These are phyloP conservation scores for Gobio gobio DNA, from an alignment of 2,113 vertebrate genomes.

Conservation along the genomic window DNA sequence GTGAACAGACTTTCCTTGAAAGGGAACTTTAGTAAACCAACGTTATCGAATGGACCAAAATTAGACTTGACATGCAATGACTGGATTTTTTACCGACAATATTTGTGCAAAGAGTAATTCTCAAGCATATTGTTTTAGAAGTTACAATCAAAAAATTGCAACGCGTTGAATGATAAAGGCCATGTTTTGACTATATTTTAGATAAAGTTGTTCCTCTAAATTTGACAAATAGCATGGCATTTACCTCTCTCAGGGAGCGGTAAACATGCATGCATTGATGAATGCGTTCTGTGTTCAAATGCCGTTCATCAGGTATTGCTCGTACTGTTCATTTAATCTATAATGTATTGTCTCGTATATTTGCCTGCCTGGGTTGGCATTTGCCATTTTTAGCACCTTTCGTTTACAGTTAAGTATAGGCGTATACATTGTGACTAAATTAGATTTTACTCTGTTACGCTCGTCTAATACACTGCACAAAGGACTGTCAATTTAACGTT, in stretches of 20 bases:
- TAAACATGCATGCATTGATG: constrained; percentile 43
- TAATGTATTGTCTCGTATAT: not conserved
- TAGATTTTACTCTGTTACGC: not conserved
- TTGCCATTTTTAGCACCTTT: not conserved
- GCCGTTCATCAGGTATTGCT: constrained; percentile 32
- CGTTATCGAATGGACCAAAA: not conserved
- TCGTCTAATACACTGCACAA: not conserved
- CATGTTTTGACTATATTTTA: not conserved
- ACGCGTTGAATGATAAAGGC: not conserved
- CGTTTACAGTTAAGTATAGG: not conserved
- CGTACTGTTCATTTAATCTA: not conserved
- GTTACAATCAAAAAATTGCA: constrained; percentile 3
- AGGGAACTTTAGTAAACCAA: not conserved
- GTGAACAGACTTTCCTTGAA: no score
- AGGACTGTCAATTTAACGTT: not conserved
- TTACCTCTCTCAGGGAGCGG: constrained; percentile 36
- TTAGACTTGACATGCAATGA: not conserved
- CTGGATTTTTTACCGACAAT: no score
- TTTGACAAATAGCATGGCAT: constrained; percentile 53
- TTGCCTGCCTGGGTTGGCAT: not conserved
- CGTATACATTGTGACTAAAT: no score
- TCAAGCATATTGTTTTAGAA: not conserved
- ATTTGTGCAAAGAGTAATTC: not conserved
- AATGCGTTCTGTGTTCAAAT: constrained; percentile 47
- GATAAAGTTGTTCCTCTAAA: not conserved